Evolutionary conservation across 2,113 vertebrate species (phyloP).

Genomic region (Recurvirostra avosetta): DNA sequence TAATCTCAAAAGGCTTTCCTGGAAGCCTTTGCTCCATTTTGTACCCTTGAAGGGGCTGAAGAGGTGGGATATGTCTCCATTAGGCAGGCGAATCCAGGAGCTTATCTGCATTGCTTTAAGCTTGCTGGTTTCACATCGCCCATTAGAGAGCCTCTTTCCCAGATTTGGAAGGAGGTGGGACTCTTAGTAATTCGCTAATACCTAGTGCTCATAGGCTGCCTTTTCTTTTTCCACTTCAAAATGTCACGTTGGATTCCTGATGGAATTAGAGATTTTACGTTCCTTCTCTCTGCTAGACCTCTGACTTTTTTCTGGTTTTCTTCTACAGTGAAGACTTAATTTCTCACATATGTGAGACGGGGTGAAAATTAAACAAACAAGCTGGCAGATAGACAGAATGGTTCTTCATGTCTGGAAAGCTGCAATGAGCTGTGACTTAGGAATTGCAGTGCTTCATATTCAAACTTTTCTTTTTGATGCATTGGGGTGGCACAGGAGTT

Average conservation of each 20-base stretch:
- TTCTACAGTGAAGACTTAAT: constrained; percentile 25
- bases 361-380: constrained; percentile 63
- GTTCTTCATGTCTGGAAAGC: constrained; percentile 31
- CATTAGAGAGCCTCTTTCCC: not conserved
- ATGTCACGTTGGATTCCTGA: not conserved
- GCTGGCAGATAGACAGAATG: constrained; percentile 49
- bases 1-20: not conserved
- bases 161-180: not conserved
- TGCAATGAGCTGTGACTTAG: constrained; percentile 61
- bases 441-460: constrained; percentile 68
- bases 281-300: not conserved
- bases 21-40: not conserved
- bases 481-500: constrained; percentile 57
- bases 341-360: constrained; percentile 24
- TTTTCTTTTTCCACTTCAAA: constrained; percentile 23
- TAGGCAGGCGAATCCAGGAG: not conserved
- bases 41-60: not conserved
- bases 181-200: not conserved
- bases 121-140: not conserved
- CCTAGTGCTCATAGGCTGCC: not conserved
- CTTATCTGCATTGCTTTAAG: constrained; percentile 34
- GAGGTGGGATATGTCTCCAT: not conserved
- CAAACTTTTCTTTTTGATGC: constrained; percentile 75
- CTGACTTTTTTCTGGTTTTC: constrained; percentile 19
- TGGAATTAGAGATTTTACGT: constrained; percentile 35